Percentiles rank a stretch among this genome's conserved stretches.
phyloP scores from a whole-genome alignment of 2,888 invertebrate species.

The Aphelenchoides bicaudatus region DNA sequence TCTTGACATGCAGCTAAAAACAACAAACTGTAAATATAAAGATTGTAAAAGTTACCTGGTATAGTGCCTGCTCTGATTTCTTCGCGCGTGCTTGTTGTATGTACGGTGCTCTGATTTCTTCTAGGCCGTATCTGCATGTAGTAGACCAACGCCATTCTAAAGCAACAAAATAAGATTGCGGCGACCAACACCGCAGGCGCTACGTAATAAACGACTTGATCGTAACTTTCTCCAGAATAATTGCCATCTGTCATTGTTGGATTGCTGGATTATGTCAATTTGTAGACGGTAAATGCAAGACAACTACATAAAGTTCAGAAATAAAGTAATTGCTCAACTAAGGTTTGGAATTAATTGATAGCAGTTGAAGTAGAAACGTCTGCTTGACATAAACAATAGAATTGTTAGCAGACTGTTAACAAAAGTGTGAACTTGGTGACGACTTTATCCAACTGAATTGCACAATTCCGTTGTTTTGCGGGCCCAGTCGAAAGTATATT shows the following conservation, averaged over 20 bases:
- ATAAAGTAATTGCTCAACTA: too few species aligned
- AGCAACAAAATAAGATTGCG: constrained; percentile 24
- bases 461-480: too few species aligned
- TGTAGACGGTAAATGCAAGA: too few species aligned
- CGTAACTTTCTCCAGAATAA: constrained; percentile 4
- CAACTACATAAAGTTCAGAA: too few species aligned
- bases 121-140: constrained; percentile 25
- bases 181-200: constrained; percentile 24
- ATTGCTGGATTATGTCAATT: too few species aligned
- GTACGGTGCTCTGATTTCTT: background rate
- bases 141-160: constrained; percentile 25
- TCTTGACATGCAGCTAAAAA: constrained; percentile 16
- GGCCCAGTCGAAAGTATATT: too few species aligned
- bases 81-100: background rate
- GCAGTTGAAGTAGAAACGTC: too few species aligned
- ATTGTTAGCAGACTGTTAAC: too few species aligned
- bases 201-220: constrained; percentile 24
- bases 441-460: too few species aligned
- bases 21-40: background rate
- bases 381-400: too few species aligned
- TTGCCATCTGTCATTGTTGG: constrained; percentile 1
- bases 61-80: background rate
- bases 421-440: too few species aligned
- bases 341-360: too few species aligned
- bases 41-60: background rate